These are phyloP conservation scores for Scaptomyza caliginosa DNA, from an alignment of 2,888 invertebrate genomes.

Conservation along the genomic window DNA sequence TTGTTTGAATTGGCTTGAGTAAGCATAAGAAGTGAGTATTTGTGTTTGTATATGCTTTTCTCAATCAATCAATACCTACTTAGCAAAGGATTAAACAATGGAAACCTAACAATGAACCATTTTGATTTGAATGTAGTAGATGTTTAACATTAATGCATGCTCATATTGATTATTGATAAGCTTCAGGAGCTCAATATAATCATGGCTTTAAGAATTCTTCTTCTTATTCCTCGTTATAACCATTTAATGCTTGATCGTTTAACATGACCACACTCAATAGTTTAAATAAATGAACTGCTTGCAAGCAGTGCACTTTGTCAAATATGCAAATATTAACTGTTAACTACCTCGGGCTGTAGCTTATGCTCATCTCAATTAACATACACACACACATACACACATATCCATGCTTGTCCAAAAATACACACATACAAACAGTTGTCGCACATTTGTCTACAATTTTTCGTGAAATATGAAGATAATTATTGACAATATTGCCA, in stretches of 20 bases:
- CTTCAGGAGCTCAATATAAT: background rate
- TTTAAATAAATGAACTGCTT: conserved; percentile 54
- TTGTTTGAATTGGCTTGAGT: background rate
- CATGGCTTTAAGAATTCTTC: background rate
- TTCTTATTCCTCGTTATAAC: background rate
- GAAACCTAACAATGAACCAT: background rate
- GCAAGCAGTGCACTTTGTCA: background rate
- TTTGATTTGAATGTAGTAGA: background rate
- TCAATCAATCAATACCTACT: background rate
- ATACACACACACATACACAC: conserved; percentile 21
- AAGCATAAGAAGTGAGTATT: background rate
- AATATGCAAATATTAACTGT: conserved; percentile 12
- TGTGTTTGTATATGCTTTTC: background rate
- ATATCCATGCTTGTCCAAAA: too few relatives aligned
- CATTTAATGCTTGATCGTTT: conserved; percentile 18
- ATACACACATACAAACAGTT: conserved; percentile 2
- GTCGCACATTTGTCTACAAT: conserved; percentile 45
- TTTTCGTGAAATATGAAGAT: conserved; percentile 69
- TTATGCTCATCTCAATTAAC: conserved; percentile 46
- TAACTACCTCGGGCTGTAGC: background rate
- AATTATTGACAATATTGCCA: conserved; percentile 66
- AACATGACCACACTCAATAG: conserved; percentile 45
- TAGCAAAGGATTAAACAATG: background rate
- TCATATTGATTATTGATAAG: background rate
- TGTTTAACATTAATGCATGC: background rate